Evolutionary conservation across 2,888 invertebrate genomes (phyloP).

Genomic region (Ariolimax columbianus): DNA sequence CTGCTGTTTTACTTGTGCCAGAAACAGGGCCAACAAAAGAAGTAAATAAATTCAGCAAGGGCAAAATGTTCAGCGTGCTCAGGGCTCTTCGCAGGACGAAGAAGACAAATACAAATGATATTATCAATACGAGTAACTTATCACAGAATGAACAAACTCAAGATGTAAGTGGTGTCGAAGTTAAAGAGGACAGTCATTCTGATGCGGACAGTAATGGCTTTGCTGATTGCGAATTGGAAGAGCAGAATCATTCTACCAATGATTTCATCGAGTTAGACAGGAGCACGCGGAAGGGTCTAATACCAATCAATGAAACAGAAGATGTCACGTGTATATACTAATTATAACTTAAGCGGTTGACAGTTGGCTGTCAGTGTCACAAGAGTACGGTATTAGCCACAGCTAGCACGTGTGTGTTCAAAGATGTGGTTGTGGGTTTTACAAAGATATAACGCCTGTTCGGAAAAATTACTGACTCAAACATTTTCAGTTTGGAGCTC

Average conservation of each 20-base stretch:
- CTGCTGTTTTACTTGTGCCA: no score
- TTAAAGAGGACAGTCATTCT: neutral
- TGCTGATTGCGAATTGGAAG: conserved; percentile 10
- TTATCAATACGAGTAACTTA: no score
- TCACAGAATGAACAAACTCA: neutral
- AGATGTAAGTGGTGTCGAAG: neutral
- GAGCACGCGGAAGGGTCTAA: neutral
- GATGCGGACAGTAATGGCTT: conserved; percentile 46
- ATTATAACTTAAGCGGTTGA: neutral
- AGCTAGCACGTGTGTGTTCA: neutral
- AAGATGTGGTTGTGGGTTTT: neutral
- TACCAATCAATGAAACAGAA: conserved; percentile 31
- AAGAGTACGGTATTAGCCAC: neutral
- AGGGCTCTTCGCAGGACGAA: neutral
- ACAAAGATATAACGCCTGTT: neutral
- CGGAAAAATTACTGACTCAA: no score
- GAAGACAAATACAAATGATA: neutral
- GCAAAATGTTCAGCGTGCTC: neutral
- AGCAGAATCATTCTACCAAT: neutral
- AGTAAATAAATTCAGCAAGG: neutral
- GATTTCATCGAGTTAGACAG: neutral
- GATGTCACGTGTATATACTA: conserved; percentile 47
- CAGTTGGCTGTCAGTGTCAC: neutral
- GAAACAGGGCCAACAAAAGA: neutral
- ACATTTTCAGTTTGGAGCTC: no score